These are phyloP conservation scores for Eilema caniola DNA, from an alignment of 2,888 invertebrate genomes.

Conservation along the genomic window DNA sequence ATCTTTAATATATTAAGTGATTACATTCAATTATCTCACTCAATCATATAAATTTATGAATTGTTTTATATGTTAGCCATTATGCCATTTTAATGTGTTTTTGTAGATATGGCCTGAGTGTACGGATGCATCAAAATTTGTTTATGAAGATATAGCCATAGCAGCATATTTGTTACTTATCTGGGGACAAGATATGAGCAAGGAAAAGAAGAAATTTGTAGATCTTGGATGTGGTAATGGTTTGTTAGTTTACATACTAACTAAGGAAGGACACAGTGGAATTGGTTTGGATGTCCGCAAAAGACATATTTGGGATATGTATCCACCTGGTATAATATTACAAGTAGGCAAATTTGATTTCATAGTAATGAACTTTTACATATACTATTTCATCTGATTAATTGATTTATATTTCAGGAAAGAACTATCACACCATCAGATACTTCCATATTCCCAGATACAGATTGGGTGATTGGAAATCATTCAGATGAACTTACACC, in stretches of 20 bases:
- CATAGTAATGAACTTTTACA: no score
- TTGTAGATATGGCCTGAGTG: slow-evolving; percentile 94
- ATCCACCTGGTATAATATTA: slow-evolving; percentile 88
- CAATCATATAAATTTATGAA: not conserved
- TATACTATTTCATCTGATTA: not conserved
- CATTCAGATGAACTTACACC: slow-evolving; percentile 99
- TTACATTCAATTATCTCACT: not conserved
- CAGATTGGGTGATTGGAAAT: slow-evolving; percentile 98
- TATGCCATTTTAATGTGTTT: slow-evolving; percentile 45
- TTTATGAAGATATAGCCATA: slow-evolving; percentile 98
- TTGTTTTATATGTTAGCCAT: not conserved
- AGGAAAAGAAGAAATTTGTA: slow-evolving; percentile 89
- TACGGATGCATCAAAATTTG: slow-evolving; percentile 97
- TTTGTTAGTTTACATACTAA: slow-evolving; percentile 94
- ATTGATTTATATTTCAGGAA: slow-evolving; percentile 80
- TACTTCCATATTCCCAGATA: slow-evolving; percentile 89
- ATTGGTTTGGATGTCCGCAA: slow-evolving; percentile 94
- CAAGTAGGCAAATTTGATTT: slow-evolving; percentile 86
- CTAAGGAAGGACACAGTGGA: slow-evolving; percentile 93
- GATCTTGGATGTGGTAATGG: slow-evolving; percentile 99
- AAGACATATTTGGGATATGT: slow-evolving; percentile 96
- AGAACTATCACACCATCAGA: slow-evolving; percentile 90
- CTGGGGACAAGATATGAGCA: slow-evolving; percentile 89
- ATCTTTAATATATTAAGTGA: not conserved
- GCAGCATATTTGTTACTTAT: slow-evolving; percentile 94